Conservation (phyloP, 2,797 vertebrate genomes). For the Ceryle rudis region DNA sequence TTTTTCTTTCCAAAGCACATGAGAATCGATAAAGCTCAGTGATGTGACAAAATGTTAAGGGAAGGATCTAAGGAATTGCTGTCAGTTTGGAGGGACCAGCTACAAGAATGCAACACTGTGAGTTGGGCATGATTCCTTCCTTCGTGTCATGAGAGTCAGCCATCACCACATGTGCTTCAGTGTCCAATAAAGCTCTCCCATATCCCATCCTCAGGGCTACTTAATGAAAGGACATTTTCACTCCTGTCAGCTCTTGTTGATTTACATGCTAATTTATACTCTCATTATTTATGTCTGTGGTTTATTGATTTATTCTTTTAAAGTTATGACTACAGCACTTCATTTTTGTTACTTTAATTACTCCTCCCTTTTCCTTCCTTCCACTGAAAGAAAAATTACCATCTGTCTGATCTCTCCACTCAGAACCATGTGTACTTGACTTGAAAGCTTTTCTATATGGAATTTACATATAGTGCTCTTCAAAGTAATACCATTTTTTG, state of each 20-base stretch:
- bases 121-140: background rate
- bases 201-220: background rate
- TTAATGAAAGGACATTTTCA: background rate
- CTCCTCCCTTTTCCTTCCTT: background rate
- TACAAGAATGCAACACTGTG: accelerated
- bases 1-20: conserved; percentile 19
- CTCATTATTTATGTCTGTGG: background rate
- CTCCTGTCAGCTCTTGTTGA: background rate
- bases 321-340: background rate
- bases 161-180: background rate
- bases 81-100: background rate
- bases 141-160: background rate
- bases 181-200: background rate
- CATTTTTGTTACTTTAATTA: conserved; percentile 10
- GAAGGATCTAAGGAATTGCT: conserved; percentile 14
- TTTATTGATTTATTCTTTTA: conserved; percentile 25
- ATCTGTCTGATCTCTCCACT: background rate
- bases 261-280: background rate
- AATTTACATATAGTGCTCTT: conserved; percentile 43
- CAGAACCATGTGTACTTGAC: background rate
- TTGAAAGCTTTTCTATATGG: conserved; percentile 59
- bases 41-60: conserved; percentile 10
- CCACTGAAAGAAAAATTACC: conserved; percentile 12
- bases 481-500: conserved; percentile 19
- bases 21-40: conserved; percentile 50